Evolutionary conservation across 1,140 invertebrate species (phyloP), one percentile per base, ranked within the genome.

Genomic region (Teleopsis dalmanni): DNA sequence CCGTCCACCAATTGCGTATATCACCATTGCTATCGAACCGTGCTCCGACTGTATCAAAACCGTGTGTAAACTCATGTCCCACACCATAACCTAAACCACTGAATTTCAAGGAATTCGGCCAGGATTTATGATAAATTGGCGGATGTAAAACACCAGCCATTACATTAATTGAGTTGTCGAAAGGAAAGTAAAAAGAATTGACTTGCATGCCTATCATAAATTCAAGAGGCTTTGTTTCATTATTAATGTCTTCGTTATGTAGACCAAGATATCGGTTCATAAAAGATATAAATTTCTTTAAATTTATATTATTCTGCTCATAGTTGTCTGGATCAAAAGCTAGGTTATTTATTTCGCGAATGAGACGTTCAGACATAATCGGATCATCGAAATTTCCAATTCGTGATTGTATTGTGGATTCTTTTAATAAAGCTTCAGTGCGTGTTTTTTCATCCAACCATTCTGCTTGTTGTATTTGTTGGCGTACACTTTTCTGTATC

Each of bases 81-180:
- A 64, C 50, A 19, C 64, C 31, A 22, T 59, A 66, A 2, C 64
- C 64, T 2, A 66, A 42, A 8, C 60, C 64, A 19, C 63, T 60
- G 21, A 55, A 66, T 53, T 66, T 66, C 1, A 66, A 34, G 0
- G 63, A 57, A 11, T 63, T 51, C 1, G 64, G 64, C 64, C 64
- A 66, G 2, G 42, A 40, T 3, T 54, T 54, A 58, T 95, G 88
- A 70, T 91, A 98, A 59, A 95, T 95, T 0, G 95, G 95, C 48
- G 85, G 81, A 62, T 97, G 93, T 1, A 98, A 76, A 47, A 97
- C 95, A 3, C 93, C 94, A 21, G 94, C 94, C 65, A 65, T 65
- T 0, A 65, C 64, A 47, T 61, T 61, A 2, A 68, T 65, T 0
- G 61, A 59, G 25, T 67, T 67, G 23, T 68, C 65, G 6, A 65